Base-by-base conservation (phyloP, 2,888 invertebrate species). In the Automeris io region DNA sequence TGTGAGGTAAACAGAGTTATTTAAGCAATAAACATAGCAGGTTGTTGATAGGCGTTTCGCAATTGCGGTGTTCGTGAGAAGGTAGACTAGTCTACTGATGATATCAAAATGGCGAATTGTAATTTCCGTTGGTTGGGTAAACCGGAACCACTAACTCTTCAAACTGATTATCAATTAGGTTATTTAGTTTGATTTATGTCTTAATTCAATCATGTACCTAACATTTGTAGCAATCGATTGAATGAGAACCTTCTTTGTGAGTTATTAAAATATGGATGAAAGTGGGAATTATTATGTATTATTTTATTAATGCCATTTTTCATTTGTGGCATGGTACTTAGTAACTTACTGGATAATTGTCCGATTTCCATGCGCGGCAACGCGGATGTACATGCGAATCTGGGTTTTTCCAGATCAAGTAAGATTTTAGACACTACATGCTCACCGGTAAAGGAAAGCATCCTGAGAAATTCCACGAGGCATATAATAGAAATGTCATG, bases 131-230 rank as follows among this genome's bases (percentile, higher is more conserved):
- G 39, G 40, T 42, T 32, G 12, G 25, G 35, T 33, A 34, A 43
- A 36, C 35, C 24, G 36, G 35, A 49, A 46, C 32, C 21, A 21
- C 22, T 29, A 31, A 9, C 42, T 49, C 45, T 35, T 45, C 37
- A 45, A 41, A 32, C 33, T 29, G 5, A 42, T n/a, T 13, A 32
- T 29, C 25, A 18, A 13, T 7, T 26, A 12, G 7, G 26, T 26
- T 13, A 26, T 13, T 1, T 13, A 11, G 8, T 13, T 3, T 12
- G 13, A 26, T 13, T 26, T 0, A 13, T 12, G 8, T 26, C 2
- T 6, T 26, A 26, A 26, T 26, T 2, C n/a, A n/a, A n/a, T n/a
- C n/a, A n/a, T n/a, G n/a, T n/a, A n/a, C n/a, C n/a, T n/a, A 12
- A 12, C 11, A 26, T 26, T 26, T 12, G 13, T 7, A 26, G 13